Base-by-base conservation (phyloP, 2,113 vertebrate genomes). In the Taurulus bubalis region DNA sequence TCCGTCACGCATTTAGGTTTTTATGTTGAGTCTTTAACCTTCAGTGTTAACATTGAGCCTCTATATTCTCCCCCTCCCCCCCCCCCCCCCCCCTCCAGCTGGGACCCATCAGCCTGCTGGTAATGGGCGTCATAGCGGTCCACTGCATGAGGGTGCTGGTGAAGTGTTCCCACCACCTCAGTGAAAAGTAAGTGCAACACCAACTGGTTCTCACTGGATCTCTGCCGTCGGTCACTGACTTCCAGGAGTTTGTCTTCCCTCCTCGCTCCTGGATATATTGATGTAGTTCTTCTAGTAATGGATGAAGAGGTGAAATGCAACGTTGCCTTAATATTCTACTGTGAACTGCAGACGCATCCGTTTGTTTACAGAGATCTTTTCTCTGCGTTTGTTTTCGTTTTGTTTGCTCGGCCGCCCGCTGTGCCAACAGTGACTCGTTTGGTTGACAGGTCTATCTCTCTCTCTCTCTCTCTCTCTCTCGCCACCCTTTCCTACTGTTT, bases 61-160 rank as follows among this genome's bases (percentile, higher is more conserved):
- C 22, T 75, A 18, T 66, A 14, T 79, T 32, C 30, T 32, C 30
- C 30, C 30, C 4, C 30, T 32, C 30, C 30, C 30, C 30, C 30
- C 30, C 38, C 9, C 38, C 9, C 3, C 6, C 40, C 11, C 10
- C 10, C 40, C 40, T 6, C 40, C 40, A 42, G 98, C 53, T 99
- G 47, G 98, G 98, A 55, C 97, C 98, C 0, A 8, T 99, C 86
- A 98, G 98, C 87, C 95, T 99, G 63, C 55, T 99, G 85, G 83
- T 94, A 66, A 97, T 99, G 90, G 98, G 97, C 18, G 12, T 98
- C 1, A 92, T 98, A 15, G 98, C 98, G 0, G 93, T 99, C 66
- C 97, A 99, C 91, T 99, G 98, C 80, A 99, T 99, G 98, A 89
- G 89, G 64, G 86, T 99, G 82, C 95, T 99, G 86, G 98, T 99